Evolutionary conservation across 2,797 vertebrate species (phyloP).

Genomic region (Acestrorhynchus altus): DNA sequence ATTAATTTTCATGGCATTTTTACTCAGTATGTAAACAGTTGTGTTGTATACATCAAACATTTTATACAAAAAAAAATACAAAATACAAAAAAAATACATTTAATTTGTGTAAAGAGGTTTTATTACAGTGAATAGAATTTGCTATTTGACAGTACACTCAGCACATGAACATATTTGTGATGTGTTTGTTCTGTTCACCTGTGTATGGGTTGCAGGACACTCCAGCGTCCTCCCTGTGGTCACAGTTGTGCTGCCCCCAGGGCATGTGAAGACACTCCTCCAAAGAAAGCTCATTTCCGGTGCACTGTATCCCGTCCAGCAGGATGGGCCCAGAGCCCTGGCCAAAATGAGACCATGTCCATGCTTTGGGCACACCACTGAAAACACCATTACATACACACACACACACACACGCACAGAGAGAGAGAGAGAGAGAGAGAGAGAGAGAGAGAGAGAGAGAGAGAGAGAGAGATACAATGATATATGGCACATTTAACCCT

Average conservation of each 20-base stretch:
- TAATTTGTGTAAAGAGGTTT: too few relatives aligned
- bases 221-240: conserved; percentile 86
- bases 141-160: not conserved
- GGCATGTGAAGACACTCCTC: conserved; percentile 84
- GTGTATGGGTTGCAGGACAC: conserved; percentile 82
- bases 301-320: conserved; percentile 84
- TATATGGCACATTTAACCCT: too few relatives aligned
- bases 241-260: conserved; percentile 88
- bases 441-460: too few relatives aligned
- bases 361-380: conserved; percentile 82
- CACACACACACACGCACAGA: conserved; percentile 13
- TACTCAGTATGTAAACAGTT: too few relatives aligned
- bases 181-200: conserved; percentile 63
- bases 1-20: too few relatives aligned
- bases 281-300: conserved; percentile 87
- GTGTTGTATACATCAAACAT: too few relatives aligned
- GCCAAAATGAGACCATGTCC: conserved; percentile 79
- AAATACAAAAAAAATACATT: too few relatives aligned
- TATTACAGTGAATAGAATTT: too few relatives aligned
- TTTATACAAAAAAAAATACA: too few relatives aligned
- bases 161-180: not conserved
- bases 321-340: conserved; percentile 82
- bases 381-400: conserved; percentile 47
- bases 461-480: too few relatives aligned
- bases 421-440: too few relatives aligned